Evolutionary conservation across 92 coral and sea anemone genomes (phyloP), one percentile per base, ranked within the genome.

Genomic region (Actinernus sp.): DNA sequence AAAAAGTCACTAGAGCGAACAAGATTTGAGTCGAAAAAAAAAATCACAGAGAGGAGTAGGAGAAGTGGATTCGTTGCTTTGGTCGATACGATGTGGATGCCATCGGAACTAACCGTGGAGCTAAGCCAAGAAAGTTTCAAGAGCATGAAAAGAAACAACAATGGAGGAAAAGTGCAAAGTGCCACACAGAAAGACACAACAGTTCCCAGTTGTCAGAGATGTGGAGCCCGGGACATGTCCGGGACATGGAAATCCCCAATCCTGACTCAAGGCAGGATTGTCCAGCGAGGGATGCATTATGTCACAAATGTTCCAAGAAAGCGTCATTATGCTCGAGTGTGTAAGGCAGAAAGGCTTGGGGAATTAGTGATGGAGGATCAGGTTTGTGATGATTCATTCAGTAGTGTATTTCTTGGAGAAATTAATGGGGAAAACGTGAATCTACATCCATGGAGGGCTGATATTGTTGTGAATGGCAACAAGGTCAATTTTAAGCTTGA

Each of bases 401-500:
- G 14, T 6, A 34, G 41, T 34, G 41, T 34, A 6, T 34, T 34
- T 14, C 41, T 34, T 6, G 41, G 41, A 6, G 41, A 34, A 34
- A 34, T 34, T 6, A 34, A 14, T 34, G 41, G 41, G 14, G 41
- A 34, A 14, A 34, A 14, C 14, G 41, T 6, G 14, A 34, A 34
- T 34, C 14, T 14, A 34, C 8, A 34, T 6, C 41, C 6, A 23
- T 61, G 68, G 68, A 38, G 30, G 32, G 55, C 66, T 7, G 40
- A 71, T 26, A 31, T 61, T 13, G 37, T 0, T 7, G 60, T 60
- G 7, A 73, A 73, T 63, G 53, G 53, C 33, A 16, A n/a, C n/a
- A 16, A 20, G 36, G 43, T 61, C 16, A 50, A 47, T 20, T 71
- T 71, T 31, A 71, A 70, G 56, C 78, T 70, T 13, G 78, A 70